Evolutionary conservation across 1,140 invertebrate species (phyloP).

Genomic region (Drosophila seguyi): DNA sequence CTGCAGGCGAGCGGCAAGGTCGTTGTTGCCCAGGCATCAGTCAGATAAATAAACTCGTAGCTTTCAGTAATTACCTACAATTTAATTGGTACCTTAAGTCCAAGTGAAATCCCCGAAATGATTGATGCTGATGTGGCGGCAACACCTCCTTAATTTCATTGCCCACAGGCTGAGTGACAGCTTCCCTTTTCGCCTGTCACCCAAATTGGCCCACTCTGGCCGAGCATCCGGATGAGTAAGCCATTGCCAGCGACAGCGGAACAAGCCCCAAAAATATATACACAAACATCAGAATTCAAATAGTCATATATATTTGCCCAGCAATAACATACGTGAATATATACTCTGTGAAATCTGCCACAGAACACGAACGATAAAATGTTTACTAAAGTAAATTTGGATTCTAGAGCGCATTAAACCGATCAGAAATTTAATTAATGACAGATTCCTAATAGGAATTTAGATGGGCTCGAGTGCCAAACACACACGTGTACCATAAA

Average conservation of each 20-base stretch:
- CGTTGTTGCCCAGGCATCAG: not conserved
- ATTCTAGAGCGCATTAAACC: slow-evolving; percentile 10
- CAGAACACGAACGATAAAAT: slow-evolving; percentile 20
- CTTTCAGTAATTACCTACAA: slow-evolving; percentile 17
- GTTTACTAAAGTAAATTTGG: slow-evolving; percentile 28
- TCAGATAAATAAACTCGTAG: not conserved
- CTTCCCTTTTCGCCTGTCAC: slow-evolving; percentile 48
- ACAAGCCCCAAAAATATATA: slow-evolving; percentile 36
- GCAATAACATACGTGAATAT: slow-evolving; percentile 7
- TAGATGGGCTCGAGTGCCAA: not conserved
- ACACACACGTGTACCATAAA: slow-evolving; percentile 6
- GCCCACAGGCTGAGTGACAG: slow-evolving; percentile 48
- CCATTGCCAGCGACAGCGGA: slow-evolving; percentile 23
- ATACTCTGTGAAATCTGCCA: slow-evolving; percentile 7
- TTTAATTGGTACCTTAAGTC: slow-evolving; percentile 5
- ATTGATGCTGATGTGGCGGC: slow-evolving; percentile 39
- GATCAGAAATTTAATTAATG: slow-evolving; percentile 4
- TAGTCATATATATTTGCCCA: slow-evolving; percentile 43
- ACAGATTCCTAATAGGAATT: slow-evolving; percentile 13
- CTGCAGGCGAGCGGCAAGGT: slow-evolving; percentile 22
- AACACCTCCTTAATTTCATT: slow-evolving; percentile 19
- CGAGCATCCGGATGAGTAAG: slow-evolving; percentile 43
- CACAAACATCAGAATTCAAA: slow-evolving; percentile 30
- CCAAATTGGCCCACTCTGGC: slow-evolving; percentile 50
- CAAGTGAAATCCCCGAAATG: slow-evolving; percentile 1